phyloP scores from a whole-genome alignment of 2,888 invertebrate genomes.

The Tillus elongatus region DNA sequence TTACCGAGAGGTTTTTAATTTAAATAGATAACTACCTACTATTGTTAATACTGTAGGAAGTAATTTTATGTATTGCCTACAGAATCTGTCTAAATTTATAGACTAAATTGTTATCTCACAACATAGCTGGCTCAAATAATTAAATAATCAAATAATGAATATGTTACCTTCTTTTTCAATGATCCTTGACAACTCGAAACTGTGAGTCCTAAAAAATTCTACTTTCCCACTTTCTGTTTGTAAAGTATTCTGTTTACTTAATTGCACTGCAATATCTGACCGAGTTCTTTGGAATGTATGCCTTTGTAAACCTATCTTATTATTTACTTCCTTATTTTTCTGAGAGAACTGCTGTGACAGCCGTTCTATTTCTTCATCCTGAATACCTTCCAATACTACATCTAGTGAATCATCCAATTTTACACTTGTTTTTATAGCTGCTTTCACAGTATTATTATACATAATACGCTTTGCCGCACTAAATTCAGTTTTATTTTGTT shows the following conservation, averaged over 20 bases:
- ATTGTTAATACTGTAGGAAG: too few relatives aligned
- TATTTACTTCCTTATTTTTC: constrained; percentile 1
- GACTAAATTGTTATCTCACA: too few relatives aligned
- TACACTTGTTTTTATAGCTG: constrained; percentile 7
- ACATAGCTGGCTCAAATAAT: too few relatives aligned
- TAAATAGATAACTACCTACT: too few relatives aligned
- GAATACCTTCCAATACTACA: constrained; percentile 22
- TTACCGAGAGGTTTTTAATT: too few relatives aligned
- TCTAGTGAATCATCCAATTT: constrained; percentile 32
- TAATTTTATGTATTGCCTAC: too few relatives aligned
- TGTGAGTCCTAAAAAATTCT: constrained; percentile 29
- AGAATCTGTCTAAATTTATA: too few relatives aligned
- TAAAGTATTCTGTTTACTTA: constrained; percentile 9
- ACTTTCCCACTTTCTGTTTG: constrained; percentile 20
- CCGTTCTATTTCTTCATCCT: constrained; percentile 21
- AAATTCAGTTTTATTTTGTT: background rate
- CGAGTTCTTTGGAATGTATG: constrained; percentile 20
- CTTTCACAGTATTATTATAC: too few relatives aligned
- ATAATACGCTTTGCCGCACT: background rate
- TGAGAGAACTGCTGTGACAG: too few relatives aligned
- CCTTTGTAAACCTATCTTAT: too few relatives aligned
- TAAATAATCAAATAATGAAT: too few relatives aligned
- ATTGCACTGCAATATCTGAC: constrained; percentile 19
- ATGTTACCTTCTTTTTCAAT: too few relatives aligned
- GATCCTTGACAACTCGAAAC: constrained; percentile 27